Conservation (phyloP, 2,888 invertebrate species). For the Nebria brevicollis region DNA sequence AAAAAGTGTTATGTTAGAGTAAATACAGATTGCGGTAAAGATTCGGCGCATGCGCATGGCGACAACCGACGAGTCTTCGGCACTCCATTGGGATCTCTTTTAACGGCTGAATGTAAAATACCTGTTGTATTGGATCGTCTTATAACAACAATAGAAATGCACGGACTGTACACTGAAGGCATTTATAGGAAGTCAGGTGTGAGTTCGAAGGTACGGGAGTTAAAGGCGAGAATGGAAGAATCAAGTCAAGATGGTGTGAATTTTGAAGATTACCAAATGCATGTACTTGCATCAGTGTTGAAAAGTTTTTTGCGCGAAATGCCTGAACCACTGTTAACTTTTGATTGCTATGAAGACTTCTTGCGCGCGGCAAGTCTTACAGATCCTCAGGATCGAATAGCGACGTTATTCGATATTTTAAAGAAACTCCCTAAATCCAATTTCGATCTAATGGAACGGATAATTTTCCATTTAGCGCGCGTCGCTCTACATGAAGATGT, state of each 20-base stretch:
- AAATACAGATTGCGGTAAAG: conserved; percentile 67
- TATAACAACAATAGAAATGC: conserved; percentile 89
- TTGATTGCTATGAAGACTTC: conserved; percentile 94
- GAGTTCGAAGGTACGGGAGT: conserved; percentile 82
- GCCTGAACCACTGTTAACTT: conserved; percentile 92
- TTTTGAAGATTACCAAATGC: conserved; percentile 85
- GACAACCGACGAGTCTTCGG: conserved; percentile 80
- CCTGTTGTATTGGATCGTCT: conserved; percentile 90
- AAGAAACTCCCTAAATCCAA: conserved; percentile 90
- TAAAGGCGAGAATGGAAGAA: conserved; percentile 80
- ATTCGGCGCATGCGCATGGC: conserved; percentile 59
- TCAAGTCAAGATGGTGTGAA: conserved; percentile 75
- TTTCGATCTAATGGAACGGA: conserved; percentile 88
- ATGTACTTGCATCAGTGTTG: conserved; percentile 88
- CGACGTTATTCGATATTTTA: conserved; percentile 85
- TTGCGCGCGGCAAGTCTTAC: conserved; percentile 87
- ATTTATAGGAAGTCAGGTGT: conserved; percentile 93
- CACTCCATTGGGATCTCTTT: conserved; percentile 78
- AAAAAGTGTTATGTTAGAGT: conserved; percentile 91
- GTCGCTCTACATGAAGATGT: conserved; percentile 87
- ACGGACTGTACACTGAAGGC: conserved; percentile 92
- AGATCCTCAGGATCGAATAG: conserved; percentile 82
- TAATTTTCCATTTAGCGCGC: conserved; percentile 92
- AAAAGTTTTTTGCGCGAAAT: conserved; percentile 92
- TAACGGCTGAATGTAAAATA: conserved; percentile 80